Percentiles rank a stretch among this genome's conserved stretches.
Conservation (phyloP, 2,888 invertebrate species). For the Troglohyphantes excavatus region DNA sequence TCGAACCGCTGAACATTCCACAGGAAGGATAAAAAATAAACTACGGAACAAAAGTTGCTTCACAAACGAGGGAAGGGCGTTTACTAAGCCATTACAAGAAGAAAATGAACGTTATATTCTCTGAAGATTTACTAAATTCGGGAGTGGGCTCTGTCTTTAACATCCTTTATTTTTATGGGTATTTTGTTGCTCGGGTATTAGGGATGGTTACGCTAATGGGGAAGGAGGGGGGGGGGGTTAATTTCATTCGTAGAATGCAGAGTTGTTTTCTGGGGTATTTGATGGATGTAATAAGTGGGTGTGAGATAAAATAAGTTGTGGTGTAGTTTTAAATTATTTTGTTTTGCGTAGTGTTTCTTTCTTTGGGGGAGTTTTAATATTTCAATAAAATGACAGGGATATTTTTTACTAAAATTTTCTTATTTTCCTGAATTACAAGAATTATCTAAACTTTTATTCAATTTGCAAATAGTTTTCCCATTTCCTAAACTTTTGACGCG, state of each 20-base stretch:
- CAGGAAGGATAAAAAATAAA: neutral
- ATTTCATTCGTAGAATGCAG: neutral
- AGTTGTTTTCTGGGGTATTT: neutral
- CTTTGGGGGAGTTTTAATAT: neutral
- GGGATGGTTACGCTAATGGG: too few relatives aligned
- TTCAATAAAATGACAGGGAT: too few relatives aligned
- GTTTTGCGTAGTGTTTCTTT: neutral
- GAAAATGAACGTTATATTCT: slow-evolving; percentile 10
- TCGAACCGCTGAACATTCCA: neutral
- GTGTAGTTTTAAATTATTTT: neutral
- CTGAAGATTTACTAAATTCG: neutral
- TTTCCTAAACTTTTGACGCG: too few relatives aligned
- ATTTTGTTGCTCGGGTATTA: neutral
- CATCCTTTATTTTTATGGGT: slow-evolving; percentile 3
- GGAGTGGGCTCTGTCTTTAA: neutral
- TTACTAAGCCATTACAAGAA: slow-evolving; percentile 11
- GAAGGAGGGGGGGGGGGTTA: neutral
- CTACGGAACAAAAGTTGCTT: neutral
- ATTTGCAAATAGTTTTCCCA: too few relatives aligned
- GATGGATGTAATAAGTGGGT: neutral
- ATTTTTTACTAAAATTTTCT: too few relatives aligned
- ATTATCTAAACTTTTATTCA: too few relatives aligned
- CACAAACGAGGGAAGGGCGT: slow-evolving; percentile 8
- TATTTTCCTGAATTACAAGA: too few relatives aligned
- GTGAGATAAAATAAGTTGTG: neutral